Base-by-base conservation (phyloP, 1,140 invertebrate species). In the Linepithema humile region DNA sequence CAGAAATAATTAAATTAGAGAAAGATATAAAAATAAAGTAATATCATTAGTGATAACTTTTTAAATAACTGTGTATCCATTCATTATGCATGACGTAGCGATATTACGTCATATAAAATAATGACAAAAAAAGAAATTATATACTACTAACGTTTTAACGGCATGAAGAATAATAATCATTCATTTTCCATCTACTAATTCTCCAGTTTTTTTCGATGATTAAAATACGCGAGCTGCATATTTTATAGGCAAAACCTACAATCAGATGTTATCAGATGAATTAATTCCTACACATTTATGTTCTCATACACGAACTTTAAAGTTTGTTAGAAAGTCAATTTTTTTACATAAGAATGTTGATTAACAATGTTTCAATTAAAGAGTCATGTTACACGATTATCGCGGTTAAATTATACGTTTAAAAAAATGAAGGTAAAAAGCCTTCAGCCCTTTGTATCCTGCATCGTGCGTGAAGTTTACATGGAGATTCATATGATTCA, bases 151-250 rank as follows among this genome's bases (percentile, higher is more conserved):
- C n/a, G 26, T n/a, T 45, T 60, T 32, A 26, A 38, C 23, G 70
- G 20, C 35, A 72, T 29, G 57, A 62, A 40, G 29, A 62, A 45
- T 64, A 62, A 48, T 29, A 26, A 75, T 35, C 40, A 62, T 62
- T n/a, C 26, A 75, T 62, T 75, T 75, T 75, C 29, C 57, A 45
- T 6, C 10, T 45, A 60, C 17, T 6, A 70, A 20, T n/a, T 72
- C 0, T 4, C 15, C 32, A n/a, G 32, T 12, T 15, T 55, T n/a
- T 15, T 9, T 9, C n/a, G 40, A 75, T 23, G 40, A 60, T 4
- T 26, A 29, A 5, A 48, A 62, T 6, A 12, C 10, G 6, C 17
- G 6, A 0, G 12, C 9, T 60, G 20, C 23, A 7, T 60, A n/a
- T n/a, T 26, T 73, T 55, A 29, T 35, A 55, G 2, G 32, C 32